Percentiles rank a stretch among this genome's conserved stretches.
Evolutionary conservation across 2,113 vertebrate genomes (phyloP).

Genomic region (Thinocorus orbignyianus): DNA sequence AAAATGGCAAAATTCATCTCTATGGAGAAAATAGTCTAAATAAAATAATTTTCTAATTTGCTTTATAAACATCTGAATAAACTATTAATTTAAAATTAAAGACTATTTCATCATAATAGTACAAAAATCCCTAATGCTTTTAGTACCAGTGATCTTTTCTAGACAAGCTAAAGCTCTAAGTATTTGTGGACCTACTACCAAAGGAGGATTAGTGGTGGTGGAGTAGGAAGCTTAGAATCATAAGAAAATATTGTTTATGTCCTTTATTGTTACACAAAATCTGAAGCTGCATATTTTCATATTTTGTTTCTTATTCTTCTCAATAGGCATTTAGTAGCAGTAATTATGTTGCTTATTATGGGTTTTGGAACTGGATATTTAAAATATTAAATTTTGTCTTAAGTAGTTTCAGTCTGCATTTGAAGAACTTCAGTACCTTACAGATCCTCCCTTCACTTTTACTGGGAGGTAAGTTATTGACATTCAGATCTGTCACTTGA

Average conservation of each 20-base stretch:
- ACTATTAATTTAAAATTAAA: not conserved
- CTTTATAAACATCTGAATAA: not conserved
- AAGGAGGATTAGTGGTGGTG: not conserved
- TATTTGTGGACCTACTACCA: not conserved
- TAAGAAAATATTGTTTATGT: not conserved
- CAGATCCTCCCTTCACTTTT: not conserved
- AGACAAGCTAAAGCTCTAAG: not conserved
- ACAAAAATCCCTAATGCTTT: not conserved
- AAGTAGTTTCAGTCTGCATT: slow-evolving; percentile 38
- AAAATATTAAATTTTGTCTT: not conserved
- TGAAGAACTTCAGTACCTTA: not conserved
- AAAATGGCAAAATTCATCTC: not conserved
- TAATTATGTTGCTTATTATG: not conserved
- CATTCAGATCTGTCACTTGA: not conserved
- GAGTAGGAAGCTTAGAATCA: not conserved
- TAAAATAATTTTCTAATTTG: not conserved
- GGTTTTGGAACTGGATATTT: slow-evolving; percentile 32
- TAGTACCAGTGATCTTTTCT: not conserved
- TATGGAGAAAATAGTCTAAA: not conserved
- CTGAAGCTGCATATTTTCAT: not conserved
- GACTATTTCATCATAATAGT: not conserved
- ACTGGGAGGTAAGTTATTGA: slow-evolving; percentile 29
- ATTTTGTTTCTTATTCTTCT: not conserved
- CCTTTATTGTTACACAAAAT: not conserved
- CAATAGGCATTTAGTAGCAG: not conserved